Base-by-base conservation (phyloP, 2,888 invertebrate genomes). In the Tanytarsus gracilentus region DNA sequence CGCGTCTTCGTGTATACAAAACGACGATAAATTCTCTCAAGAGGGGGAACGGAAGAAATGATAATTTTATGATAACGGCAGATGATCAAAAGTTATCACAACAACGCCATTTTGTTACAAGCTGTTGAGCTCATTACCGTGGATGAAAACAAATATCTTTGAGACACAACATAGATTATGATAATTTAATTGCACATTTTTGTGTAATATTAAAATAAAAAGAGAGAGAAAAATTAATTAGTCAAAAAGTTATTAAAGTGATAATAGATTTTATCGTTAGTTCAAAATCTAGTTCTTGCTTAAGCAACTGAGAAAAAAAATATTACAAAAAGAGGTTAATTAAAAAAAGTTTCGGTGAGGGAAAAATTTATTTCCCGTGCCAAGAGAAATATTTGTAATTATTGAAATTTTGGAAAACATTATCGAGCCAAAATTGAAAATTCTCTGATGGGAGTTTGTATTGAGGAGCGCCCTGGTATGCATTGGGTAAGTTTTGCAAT, bases 401-500 rank as follows among this genome's bases (percentile, higher is more conserved):
- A 36, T 18, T 23, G 4, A 55, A 25, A 16, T 44, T 55, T 40
- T 33, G 26, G 26, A 39, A 9, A 40, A 55, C 6, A 7, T 55
- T 18, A 18, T 16, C 55, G 25, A 39, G 39, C 18, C 23, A 58
- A 48, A 48, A 58, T 58, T 58, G 58, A 44, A 58, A 58, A 58
- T 58, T 29, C 78, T 73, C 79, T 78, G 86, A 89, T 89, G 88
- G 88, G 88, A 86, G 88, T 89, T 79, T 88, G 86, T 84, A 87
- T 87, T 82, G 87, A 87, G 79, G 79, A 80, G 77, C 78, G 84
- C 82, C 85, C 85, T 85, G 88, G 83, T 80, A 84, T 89, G 88
- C 88, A 88, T 84, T 89, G 88, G 88, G 88, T 88, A 78, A 83
- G 85, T n/a, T n/a, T n/a, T n/a, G n/a, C n/a, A n/a, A n/a, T n/a